Evolutionary conservation across 2,797 vertebrate genomes (phyloP), one percentile per base, ranked within the genome.

Genomic region (Microcaecilia unicolor): DNA sequence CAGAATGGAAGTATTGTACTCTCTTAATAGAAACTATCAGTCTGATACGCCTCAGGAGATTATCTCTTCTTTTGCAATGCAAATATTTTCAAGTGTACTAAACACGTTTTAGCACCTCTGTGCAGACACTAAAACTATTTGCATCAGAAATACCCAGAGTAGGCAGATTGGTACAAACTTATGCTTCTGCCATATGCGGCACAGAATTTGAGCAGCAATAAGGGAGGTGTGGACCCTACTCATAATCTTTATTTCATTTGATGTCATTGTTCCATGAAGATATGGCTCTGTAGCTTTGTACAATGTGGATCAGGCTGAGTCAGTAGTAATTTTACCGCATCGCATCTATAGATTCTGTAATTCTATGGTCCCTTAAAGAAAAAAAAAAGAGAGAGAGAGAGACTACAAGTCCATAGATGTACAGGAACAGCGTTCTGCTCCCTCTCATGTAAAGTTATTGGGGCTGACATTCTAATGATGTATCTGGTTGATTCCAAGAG

Each of bases 81-180:
- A 83, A 84, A 85, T 84, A 78, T 83, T 79, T 79, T 79, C 61
- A 79, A 82, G 77, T 83, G 73, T 82, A 80, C 73, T 78, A 83
- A 85, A 83, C 80, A 82, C 74, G 76, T 76, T 76, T 73, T 80
- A 81, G 63, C 75, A 83, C 80, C 75, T 81, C 69, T 76, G 58
- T 68, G 65, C 56, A 76, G 65, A 64, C 72, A 78, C 75, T 76
- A 76, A 70, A 83, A 78, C 69, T 84, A 82, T 82, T 80, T 81
- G 74, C 76, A 79, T 82, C 61, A 76, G 69, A 78, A 83, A 79
- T 82, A 79, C 65, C 65, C 69, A 59, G 74, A 79, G 72, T 71
- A 78, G 72, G 71, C 76, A 79, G 78, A 74, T 73, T 80, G 78
- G 70, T 76, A 76, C 63, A 76, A 78, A 71, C 76, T 83, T 84